phyloP scores from a whole-genome alignment of 1,140 invertebrate genomes.

The Eupristina koningsbergeri region DNA sequence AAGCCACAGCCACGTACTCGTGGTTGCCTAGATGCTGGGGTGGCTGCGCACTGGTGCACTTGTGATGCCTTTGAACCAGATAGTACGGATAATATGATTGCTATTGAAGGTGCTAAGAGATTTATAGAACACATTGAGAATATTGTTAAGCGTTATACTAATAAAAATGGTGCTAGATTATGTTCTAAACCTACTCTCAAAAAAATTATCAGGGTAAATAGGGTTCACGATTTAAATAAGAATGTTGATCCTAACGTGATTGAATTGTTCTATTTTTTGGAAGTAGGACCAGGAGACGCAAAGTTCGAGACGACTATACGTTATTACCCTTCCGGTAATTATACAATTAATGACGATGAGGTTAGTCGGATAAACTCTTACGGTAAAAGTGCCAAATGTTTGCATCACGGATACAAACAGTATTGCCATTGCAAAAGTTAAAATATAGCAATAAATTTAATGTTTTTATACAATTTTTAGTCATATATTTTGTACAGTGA shows the following conservation, averaged over 20 bases:
- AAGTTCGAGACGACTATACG: slow-evolving; percentile 77
- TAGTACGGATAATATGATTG: slow-evolving; percentile 68
- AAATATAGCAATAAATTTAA: too few species aligned
- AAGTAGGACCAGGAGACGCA: slow-evolving; percentile 74
- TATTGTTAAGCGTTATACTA: slow-evolving; percentile 66
- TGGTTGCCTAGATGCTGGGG: slow-evolving; percentile 81
- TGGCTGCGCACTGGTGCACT: slow-evolving; percentile 85
- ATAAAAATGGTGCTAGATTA: slow-evolving; percentile 63
- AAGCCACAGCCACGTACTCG: slow-evolving; percentile 77
- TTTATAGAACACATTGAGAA: slow-evolving; percentile 69
- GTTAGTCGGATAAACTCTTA: slow-evolving; percentile 79
- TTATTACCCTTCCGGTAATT: slow-evolving; percentile 64
- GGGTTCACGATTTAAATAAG: slow-evolving; percentile 72
- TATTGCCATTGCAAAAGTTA: slow-evolving; percentile 66
- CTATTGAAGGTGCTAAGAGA: slow-evolving; percentile 61
- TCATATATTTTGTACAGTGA: too few species aligned
- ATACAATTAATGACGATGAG: slow-evolving; percentile 64
- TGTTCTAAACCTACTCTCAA: slow-evolving; percentile 74
- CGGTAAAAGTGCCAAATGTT: slow-evolving; percentile 65
- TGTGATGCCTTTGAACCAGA: slow-evolving; percentile 76
- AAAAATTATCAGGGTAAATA: slow-evolving; percentile 67
- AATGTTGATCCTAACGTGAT: slow-evolving; percentile 58
- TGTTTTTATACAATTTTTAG: too few species aligned
- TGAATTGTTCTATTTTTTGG: slow-evolving; percentile 71
- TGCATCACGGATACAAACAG: slow-evolving; percentile 64